These are phyloP conservation scores for Anomalospiza imberbis DNA, from an alignment of 2,797 vertebrate genomes.

Conservation along the genomic window DNA sequence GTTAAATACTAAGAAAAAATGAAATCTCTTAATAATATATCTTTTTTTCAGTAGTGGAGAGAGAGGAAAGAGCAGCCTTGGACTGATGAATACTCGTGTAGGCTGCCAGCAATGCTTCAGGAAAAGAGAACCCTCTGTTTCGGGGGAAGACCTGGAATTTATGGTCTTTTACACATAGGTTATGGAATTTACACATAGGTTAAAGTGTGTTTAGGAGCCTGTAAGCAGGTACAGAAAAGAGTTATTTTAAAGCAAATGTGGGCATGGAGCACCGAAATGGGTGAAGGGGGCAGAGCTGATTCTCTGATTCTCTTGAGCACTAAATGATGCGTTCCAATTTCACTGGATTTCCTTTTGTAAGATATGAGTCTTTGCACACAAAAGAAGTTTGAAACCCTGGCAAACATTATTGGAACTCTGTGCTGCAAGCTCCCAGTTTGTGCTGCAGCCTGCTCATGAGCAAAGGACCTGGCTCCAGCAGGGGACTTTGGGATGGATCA, in stretches of 20 bases:
- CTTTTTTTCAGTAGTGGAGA: background rate
- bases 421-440: background rate
- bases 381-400: background rate
- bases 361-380: fast-evolving
- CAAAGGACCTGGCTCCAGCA: background rate
- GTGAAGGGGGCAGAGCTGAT: background rate
- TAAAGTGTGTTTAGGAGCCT: background rate
- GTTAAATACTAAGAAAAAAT: conserved; percentile 66
- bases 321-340: fast-evolving
- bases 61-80: conserved; percentile 5
- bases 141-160: background rate
- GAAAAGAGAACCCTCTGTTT: background rate
- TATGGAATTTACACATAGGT: background rate
- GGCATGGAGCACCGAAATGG: background rate
- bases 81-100: background rate
- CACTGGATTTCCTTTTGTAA: background rate
- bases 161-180: background rate
- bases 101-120: background rate
- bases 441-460: background rate
- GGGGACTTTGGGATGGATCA: background rate
- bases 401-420: fast-evolving
- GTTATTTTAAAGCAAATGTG: background rate
- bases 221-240: background rate
- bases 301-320: background rate
- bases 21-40: conserved; percentile 62